Percentiles rank a stretch among this genome's conserved stretches.
Evolutionary conservation across 2,888 invertebrate species (phyloP).

Genomic region (Macropis europaea): DNA sequence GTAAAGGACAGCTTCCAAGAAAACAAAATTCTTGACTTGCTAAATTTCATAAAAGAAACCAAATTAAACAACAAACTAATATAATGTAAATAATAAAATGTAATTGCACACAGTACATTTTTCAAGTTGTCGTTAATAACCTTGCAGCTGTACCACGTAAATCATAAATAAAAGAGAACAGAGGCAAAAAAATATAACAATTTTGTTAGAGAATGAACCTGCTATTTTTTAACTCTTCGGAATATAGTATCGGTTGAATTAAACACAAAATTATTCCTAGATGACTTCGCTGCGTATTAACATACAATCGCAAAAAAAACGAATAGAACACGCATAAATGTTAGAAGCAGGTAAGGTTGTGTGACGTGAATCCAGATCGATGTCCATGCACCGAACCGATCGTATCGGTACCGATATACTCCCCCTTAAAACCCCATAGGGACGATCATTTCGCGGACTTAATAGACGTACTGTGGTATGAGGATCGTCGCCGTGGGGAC

Average conservation of each 20-base stretch:
- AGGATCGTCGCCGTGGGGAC: conserved; percentile 60
- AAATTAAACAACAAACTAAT: too few species aligned
- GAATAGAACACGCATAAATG: conserved; percentile 29
- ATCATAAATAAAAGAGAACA: too few species aligned
- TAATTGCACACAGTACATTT: too few species aligned
- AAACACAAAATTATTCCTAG: conserved; percentile 26
- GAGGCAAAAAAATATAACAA: too few species aligned
- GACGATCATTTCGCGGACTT: conserved; percentile 58
- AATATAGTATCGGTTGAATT: background rate
- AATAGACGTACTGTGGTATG: conserved; percentile 71
- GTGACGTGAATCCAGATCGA: conserved; percentile 52
- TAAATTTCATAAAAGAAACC: too few species aligned
- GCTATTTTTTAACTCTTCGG: background rate
- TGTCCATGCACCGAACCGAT: conserved; percentile 31
- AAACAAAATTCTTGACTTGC: too few species aligned
- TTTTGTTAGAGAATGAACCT: too few species aligned
- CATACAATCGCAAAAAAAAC: conserved; percentile 44
- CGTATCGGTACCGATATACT: conserved; percentile 26
- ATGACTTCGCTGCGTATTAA: conserved; percentile 22
- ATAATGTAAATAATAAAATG: too few species aligned
- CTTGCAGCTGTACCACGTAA: too few species aligned
- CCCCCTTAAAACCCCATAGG: conserved; percentile 5
- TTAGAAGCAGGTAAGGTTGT: background rate
- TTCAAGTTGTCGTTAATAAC: too few species aligned
- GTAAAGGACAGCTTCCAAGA: too few species aligned